These are phyloP conservation scores for Dipodomys merriami DNA, from an alignment of 2,113 vertebrate species.

Conservation along the genomic window DNA sequence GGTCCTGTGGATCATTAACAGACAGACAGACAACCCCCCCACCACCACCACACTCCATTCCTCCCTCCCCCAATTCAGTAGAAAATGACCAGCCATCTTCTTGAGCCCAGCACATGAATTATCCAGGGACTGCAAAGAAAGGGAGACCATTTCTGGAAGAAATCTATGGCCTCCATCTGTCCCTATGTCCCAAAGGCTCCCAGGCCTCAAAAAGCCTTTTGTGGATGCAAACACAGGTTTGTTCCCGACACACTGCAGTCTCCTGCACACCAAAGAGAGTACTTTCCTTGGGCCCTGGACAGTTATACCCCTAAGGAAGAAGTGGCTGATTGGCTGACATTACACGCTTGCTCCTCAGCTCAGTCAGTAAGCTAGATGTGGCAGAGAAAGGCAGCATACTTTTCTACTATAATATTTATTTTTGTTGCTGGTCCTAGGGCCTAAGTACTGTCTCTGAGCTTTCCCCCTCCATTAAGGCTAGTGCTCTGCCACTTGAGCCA, in stretches of 20 bases:
- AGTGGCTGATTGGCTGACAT: neutral
- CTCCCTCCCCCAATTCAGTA: neutral
- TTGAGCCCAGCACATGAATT: slow-evolving; percentile 48
- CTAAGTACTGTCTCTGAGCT: no score
- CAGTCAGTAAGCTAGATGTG: neutral
- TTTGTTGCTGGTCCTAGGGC: no score
- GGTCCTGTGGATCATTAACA: neutral
- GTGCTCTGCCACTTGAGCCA: no score
- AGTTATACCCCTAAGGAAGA: neutral
- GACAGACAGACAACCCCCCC: neutral
- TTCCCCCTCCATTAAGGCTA: no score
- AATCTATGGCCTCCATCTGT: slow-evolving; percentile 50
- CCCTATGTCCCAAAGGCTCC: slow-evolving; percentile 22
- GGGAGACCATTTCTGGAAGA: slow-evolving; percentile 52
- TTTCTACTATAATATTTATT: neutral
- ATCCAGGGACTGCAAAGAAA: slow-evolving; percentile 29
- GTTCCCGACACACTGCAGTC: neutral
- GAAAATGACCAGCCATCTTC: neutral
- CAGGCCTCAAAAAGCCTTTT: slow-evolving; percentile 48
- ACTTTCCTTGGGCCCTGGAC: neutral
- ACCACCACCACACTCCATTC: neutral
- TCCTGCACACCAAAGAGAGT: neutral
- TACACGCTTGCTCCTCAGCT: neutral
- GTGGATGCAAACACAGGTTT: slow-evolving; percentile 9
- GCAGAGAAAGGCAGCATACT: neutral